Evolutionary conservation across 2,113 vertebrate species (phyloP), one percentile per base, ranked within the genome.

Genomic region (Paradisaea rubra): DNA sequence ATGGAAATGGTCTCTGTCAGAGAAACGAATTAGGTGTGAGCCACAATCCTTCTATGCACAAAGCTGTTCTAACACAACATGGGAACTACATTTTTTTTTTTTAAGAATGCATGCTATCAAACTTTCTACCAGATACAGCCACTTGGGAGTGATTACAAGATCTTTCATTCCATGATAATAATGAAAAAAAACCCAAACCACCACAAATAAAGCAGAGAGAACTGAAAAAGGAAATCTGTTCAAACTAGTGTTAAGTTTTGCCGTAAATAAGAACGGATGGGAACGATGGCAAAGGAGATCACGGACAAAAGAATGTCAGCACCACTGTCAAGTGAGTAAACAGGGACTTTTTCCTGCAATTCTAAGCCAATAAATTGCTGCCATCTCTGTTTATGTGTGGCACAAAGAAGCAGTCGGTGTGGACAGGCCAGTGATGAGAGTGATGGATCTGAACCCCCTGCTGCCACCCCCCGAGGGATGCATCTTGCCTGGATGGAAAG

Each of bases 291-390:
- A 91, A 49, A 88, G 92, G 74, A 82, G 74, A 76, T 57, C 44
- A 35, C 21, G 60, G 65, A 64, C 71, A 85, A n/a, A 81, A 64
- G 30, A 64, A 14, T 60, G 92, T 68, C 78, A 88, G 82, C 49
- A 64, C 13, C 42, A 19, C 73, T 61, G 57, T 79, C 78, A 93
- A 42, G 65, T 15, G 66, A 80, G 65, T 19, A 69, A 76, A 49
- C 50, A 45, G 64, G 77, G 85, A 93, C 17, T 15, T 72, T 49
- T 49, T 1, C 44, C 87, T 85, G 70, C 78, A 79, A 68, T 94
- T 87, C 33, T n/a, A 56, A 91, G 69, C 22, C 87, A 81, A 61
- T 72, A 60, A 92, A 85, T 82, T 65, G 66, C 81, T 85, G 89
- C 85, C 89, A 72, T 21, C 89, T 49, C 30, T 11, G 74, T 64